Evolutionary conservation across 2,797 vertebrate genomes (phyloP), one percentile per base, ranked within the genome.

Genomic region (Acrossocheilus wenchowensis): DNA sequence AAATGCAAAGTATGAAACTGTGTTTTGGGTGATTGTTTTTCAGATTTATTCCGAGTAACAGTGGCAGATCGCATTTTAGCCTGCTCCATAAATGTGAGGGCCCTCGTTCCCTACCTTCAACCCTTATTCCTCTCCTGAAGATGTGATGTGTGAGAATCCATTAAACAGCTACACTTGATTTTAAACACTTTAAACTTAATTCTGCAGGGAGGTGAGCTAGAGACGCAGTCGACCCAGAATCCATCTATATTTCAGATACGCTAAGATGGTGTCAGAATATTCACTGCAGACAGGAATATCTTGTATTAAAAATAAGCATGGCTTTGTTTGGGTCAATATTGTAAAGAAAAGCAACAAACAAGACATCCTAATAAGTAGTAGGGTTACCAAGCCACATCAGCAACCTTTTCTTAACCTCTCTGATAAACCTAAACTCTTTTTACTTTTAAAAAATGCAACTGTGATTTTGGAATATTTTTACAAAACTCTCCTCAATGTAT

Each of bases 161-260:
- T 89, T 87, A 87, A 86, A 72, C 73, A 87, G 78, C 73, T 23
- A 64, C 79, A 64, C 23, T 85, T 88, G 54, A 68, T 89, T 89
- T 87, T 83, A 82, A 83, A 83, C 83, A 69, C 71, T 85, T 81
- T 87, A 72, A 87, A 82, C 86, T 80, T 86, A 83, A 83, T 75
- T 88, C 87, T 73, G 75, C 23, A 41, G 80, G 60, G 79, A 86
- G 71, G 36, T 85, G 79, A 87, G 71, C 74, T 41, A 45, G 86
- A 90, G 87, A 85, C 19, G 36, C 83, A 90, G 85, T 41, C 82
- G 78, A 87, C 85, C 78, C 62, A 81, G 78, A 89, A 77, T 87
- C 77, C 86, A 89, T 86, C 71, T 45, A 62, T 69, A 68, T 83
- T 79, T 85, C n/a, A 82, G 75, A n/a, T 60, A 72, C 14, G 34